Base-by-base conservation (phyloP, 2,888 invertebrate species). In the Apomyelois bistriatella region DNA sequence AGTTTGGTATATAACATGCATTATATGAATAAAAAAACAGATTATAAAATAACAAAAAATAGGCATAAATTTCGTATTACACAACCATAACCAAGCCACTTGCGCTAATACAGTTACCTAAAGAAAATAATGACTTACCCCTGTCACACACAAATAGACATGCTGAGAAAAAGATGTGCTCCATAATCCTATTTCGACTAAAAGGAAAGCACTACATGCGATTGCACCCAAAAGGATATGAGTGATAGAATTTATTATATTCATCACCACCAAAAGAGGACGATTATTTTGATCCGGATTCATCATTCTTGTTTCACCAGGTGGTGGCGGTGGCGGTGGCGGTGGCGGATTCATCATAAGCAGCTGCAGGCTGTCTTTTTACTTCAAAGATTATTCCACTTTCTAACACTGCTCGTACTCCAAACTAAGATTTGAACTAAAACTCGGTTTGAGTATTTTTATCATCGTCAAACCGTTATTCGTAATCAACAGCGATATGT, bases 211-310 rank as follows among this genome's bases (percentile, higher is more conserved):
- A 53, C 58, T 58, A 4, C 67, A 56, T 0, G 61, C 55, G n/a
- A 63, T 58, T 7, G 60, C 64, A 38, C 70, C 70, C 1, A 70
- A 48, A 0, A 60, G 16, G 30, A 67, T 38, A 53, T 67, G 58
- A 3, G 68, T 66, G 1, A 66, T 6, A 0, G 62, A 58, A 9
- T 56, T 59, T 0, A 54, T 50, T 4, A 62, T 42, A 46, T 58
- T 61, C 8, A 60, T 35, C 38, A 66, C 42, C 5, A 58, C 48
- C 22, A 30, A 55, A n/a, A 13, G 56, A 51, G 6, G 46, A 30
- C 15, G 32, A 15, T 10, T n/a, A 6, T 15, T 13, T 15, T 32
- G 35, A 4, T 35, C n/a, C 8, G 15, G 10, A 9, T 1, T 32
- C 46, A 35, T 16, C 5, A 8, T 35, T 16, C 4, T 3, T 0